phyloP scores from a whole-genome alignment of 2,113 vertebrate species.

The Phaethornis superciliosus region DNA sequence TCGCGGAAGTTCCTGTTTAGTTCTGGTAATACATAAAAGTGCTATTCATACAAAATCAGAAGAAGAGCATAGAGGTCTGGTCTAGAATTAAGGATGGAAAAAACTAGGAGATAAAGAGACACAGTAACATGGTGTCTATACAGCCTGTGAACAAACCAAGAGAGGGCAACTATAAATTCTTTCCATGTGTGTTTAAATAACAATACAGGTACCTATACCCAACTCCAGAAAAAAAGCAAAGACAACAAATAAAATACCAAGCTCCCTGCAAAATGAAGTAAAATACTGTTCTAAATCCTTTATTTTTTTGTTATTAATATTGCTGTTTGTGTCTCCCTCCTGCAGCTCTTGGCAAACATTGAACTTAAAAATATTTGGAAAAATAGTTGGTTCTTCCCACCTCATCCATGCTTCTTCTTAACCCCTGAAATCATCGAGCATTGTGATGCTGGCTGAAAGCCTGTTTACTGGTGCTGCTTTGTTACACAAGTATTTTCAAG shows the following conservation, averaged over 20 bases:
- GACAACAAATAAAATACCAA: neutral
- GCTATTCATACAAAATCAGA: neutral
- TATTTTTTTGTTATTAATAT: constrained; percentile 32
- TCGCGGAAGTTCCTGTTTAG: neutral
- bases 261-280: neutral
- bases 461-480: constrained; percentile 13
- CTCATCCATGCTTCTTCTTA: neutral
- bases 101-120: neutral
- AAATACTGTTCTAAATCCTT: constrained; percentile 40
- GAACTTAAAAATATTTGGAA: constrained; percentile 46
- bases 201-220: neutral
- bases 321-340: constrained; percentile 51
- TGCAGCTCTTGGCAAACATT: constrained; percentile 53
- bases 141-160: neutral
- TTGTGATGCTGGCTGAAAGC: neutral
- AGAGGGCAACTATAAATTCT: neutral
- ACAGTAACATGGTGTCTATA: neutral
- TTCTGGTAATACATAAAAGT: neutral
- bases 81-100: neutral
- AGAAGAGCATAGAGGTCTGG: neutral
- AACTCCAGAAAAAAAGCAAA: neutral
- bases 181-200: neutral
- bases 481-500: constrained; percentile 5
- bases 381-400: constrained; percentile 34
- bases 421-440: neutral